Evolutionary conservation across 2,797 vertebrate species (phyloP), one percentile per base, ranked within the genome.

Genomic region (Melanotaenia nigrans): DNA sequence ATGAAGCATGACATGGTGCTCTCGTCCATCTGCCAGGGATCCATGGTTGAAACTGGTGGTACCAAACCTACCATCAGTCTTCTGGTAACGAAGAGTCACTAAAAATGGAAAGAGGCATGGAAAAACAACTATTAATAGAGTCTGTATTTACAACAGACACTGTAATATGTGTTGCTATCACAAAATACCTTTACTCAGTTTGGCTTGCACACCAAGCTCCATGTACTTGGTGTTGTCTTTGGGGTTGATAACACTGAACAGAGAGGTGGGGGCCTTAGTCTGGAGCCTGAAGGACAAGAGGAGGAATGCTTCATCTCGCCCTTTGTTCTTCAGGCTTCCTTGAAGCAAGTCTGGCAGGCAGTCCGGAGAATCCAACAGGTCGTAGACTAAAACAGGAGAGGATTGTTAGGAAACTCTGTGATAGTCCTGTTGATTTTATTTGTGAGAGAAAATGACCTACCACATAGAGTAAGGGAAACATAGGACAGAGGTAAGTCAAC

Each of bases 81-180:
- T 98, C 91, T 96, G 88, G 88, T 98, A 98, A 58, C 96, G 96
- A 30, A 99, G 65, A 61, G 91, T 94, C 65, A 95, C 97, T 99
- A 25, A 24, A 68, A 35, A 63, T 36, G 38, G 13, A 51, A 25
- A 42, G 65, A 66, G 51, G 10, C 2, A 0, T 30, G 5, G 53
- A 64, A 49, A 8, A 57, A 62, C 62, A 38, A 28, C 3, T 12
- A 10, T 49, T 22, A 4, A 30, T 10, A 4, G 5, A 13, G 7
- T 20, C 45, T 61, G 65, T 10, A 36, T 49, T 22, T 57, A 14
- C 42, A 7, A 47, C 16, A 53, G 20, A 20, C 0, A 4, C 2
- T 0, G 2, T 54, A 53, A 5, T 8, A 20, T 40, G 28, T 57
- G 9, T 61, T 24, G 24, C 16, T 28, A 25, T 20, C 25, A 35